Evolutionary conservation across 2,113 vertebrate species (phyloP), one percentile per base, ranked within the genome.

Genomic region (Hippocampus barbouri): DNA sequence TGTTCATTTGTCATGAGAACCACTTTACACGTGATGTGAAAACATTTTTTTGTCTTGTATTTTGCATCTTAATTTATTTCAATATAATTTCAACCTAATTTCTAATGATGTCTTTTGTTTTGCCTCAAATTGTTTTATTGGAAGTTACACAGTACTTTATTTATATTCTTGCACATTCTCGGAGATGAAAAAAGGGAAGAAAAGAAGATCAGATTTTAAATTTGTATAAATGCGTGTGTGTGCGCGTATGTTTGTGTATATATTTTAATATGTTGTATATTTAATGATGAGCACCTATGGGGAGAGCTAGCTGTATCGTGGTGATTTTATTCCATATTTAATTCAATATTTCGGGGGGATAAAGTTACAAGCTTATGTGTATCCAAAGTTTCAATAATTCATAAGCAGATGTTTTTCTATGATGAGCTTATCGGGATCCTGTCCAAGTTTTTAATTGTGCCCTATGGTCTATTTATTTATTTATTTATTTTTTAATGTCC

Each of bases 241-340:
- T 51, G 47, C 6, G 47, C 15, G 47, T 16, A 15, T 49, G 47
- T 16, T 14, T 49, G 77, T 93, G 90, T 93, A 92, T 88, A 92
- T 93, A 92, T 93, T 93, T 93, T 93, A 93, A 86, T 89, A 93
- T 90, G 82, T 85, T 92, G 91, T 93, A 87, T 82, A 89, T 92
- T 91, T 85, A 88, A 91, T 92, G 90, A 91, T 85, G 89, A 92
- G 84, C 89, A 85, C 76, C 81, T 89, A 89, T 90, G 84, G 89
- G 88, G 89, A 89, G 74, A 91, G 87, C 89, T 90, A 87, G 84
- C 83, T 91, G 92, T 93, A 91, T 93, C 89, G 91, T 87, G 91
- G 91, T 92, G 89, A 91, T 90, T 92, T 88, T 79, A 91, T 91
- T 92, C 85, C 76, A 83, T 93, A 92, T 91, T 89, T 90, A 90